These are phyloP conservation scores for Brachirus orientalis DNA, from an alignment of 2,113 vertebrate species.

Conservation along the genomic window DNA sequence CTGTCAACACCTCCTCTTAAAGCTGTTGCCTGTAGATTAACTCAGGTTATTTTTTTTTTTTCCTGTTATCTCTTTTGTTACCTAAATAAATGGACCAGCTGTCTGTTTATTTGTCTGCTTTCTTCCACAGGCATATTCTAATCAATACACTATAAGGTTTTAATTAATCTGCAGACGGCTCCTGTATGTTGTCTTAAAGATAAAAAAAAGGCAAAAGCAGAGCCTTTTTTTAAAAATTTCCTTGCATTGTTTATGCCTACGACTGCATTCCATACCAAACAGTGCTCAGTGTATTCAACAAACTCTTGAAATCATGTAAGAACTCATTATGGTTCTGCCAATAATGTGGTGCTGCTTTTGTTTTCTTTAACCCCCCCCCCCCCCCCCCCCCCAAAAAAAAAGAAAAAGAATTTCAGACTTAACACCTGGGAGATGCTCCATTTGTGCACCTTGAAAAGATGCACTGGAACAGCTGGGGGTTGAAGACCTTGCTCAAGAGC, in stretches of 20 bases:
- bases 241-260: constrained; percentile 57
- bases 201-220: constrained; percentile 57
- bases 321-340: constrained; percentile 18
- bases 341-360: constrained; percentile 22
- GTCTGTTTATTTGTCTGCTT: constrained; percentile 69
- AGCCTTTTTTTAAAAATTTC: constrained; percentile 31
- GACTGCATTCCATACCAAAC: constrained; percentile 48
- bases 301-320: constrained; percentile 24
- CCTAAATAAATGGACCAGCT: constrained; percentile 23
- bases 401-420: constrained; percentile 16
- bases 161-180: constrained; percentile 75
- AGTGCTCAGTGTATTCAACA: constrained; percentile 22
- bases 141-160: constrained; percentile 69
- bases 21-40: constrained; percentile 53
- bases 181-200: constrained; percentile 76
- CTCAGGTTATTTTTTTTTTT: constrained; percentile 11
- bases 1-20: constrained; percentile 22
- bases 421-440: constrained; percentile 49
- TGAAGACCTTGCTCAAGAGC: constrained; percentile 69
- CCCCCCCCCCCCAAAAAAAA: too few relatives aligned
- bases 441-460: constrained; percentile 27
- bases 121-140: constrained; percentile 64
- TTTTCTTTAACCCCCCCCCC: constrained; percentile 40
- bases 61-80: constrained; percentile 71
- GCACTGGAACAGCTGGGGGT: constrained; percentile 44